phyloP scores from a whole-genome alignment of 2,113 vertebrate species.

The Poeciliopsis turrubarensis region DNA sequence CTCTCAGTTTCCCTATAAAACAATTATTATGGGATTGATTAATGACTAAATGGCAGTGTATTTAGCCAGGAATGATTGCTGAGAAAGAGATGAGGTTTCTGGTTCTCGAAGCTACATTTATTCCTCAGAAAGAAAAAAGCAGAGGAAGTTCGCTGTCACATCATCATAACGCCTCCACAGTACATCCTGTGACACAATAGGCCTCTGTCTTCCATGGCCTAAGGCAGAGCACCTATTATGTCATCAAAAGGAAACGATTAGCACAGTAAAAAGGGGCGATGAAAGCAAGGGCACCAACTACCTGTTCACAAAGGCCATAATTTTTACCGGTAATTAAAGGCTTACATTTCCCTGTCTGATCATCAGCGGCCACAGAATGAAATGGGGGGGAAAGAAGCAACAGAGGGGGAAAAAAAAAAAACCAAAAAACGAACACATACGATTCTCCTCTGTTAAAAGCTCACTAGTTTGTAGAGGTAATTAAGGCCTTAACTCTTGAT shows the following conservation, averaged over 20 bases:
- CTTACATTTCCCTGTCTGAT: slow-evolving; percentile 67
- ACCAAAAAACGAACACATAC: slow-evolving; percentile 37
- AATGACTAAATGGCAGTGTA: neutral
- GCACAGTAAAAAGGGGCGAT: slow-evolving; percentile 51
- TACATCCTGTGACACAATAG: slow-evolving; percentile 49
- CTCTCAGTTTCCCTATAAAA: neutral
- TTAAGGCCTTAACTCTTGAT: slow-evolving; percentile 69
- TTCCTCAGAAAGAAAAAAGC: slow-evolving; percentile 27
- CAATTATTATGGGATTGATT: neutral
- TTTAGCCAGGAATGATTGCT: neutral
- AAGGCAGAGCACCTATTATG: slow-evolving; percentile 66
- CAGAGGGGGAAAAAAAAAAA: slow-evolving; percentile 55
- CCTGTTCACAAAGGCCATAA: slow-evolving; percentile 72
- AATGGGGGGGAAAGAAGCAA: slow-evolving; percentile 41
- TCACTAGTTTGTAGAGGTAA: slow-evolving; percentile 68
- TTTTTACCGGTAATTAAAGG: slow-evolving; percentile 75
- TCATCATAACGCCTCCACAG: slow-evolving; percentile 52
- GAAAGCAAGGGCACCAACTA: slow-evolving; percentile 62
- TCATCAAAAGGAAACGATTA: slow-evolving; percentile 73
- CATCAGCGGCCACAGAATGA: slow-evolving; percentile 60
- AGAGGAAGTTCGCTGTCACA: slow-evolving; percentile 38
- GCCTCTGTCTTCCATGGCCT: slow-evolving; percentile 38
- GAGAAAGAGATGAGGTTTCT: neutral
- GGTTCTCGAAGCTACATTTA: slow-evolving; percentile 7
- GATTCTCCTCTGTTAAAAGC: slow-evolving; percentile 54